Evolutionary conservation across 2,888 invertebrate species (phyloP), one percentile per base, ranked within the genome.

Genomic region (Eupithecia abbreviata): DNA sequence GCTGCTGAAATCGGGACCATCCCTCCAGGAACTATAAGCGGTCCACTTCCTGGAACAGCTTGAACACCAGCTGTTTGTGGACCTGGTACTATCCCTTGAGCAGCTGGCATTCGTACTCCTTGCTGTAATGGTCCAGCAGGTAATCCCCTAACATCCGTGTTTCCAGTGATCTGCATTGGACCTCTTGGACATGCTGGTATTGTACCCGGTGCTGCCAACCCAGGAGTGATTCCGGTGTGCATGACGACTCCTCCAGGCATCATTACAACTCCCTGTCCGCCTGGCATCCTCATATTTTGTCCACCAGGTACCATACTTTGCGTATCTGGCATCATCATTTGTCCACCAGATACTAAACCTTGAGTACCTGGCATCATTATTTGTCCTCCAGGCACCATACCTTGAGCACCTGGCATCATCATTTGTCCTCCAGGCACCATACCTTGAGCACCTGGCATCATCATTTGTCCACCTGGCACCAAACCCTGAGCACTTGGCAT

Each of bases 361-460:
- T 45, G 65, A 47, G n/a, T 15, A 47, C 7, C 13, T 12, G 70
- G 71, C 13, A 65, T 12, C n/a, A 2, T 65, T 10, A 15, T 51
- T 51, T 62, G 62, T 65, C 74, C 74, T 51, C 67, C 67, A 15
- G 58, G 73, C 41, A 41, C 13, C 41, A 65, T 41, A 65, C 65
- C 7, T 65, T 67, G 66, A 12, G 10, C 43, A 47, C 47, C 71
- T 43, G 71, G 15, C n/a, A 71, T 71, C 55, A 55, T 58, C 4
- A 51, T 51, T 55, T 51, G 70, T 9, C 41, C 70, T 30, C 65
- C 72, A 45, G 58, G 41, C 67, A 72, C 55, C 49, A 70, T 41
- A 3, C 73, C 74, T 43, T 70, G 70, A 47, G 12, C 41, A n/a
- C 68, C 73, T 68, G n/a, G 73, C 43, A 72, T 65, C 45, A 58